A percentile compares a stretch with the other conserved stretches of the same genome.
Evolutionary conservation across 2,888 invertebrate genomes (phyloP).

Genomic region (Siphlonurus alternatus): DNA sequence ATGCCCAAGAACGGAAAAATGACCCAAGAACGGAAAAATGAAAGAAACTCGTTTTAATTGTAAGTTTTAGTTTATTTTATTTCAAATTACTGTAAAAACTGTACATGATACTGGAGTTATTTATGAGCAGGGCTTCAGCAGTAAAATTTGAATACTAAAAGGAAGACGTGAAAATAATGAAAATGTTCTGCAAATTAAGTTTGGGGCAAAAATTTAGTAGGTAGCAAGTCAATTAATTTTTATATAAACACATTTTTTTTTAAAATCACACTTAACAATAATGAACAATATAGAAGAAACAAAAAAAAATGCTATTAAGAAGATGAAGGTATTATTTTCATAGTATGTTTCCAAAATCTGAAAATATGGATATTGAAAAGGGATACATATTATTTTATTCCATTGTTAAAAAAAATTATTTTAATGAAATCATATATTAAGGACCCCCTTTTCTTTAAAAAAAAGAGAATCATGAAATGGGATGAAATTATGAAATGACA

Average conservation of each 20-base stretch:
- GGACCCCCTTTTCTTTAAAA: too few relatives aligned
- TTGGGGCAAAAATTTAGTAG: background rate
- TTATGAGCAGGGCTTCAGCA: background rate
- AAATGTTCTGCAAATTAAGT: background rate
- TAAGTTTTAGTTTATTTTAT: background rate
- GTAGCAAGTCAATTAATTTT: background rate
- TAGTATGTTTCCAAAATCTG: too few relatives aligned
- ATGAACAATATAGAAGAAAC: too few relatives aligned
- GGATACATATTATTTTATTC: background rate
- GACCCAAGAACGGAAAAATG: too few relatives aligned
- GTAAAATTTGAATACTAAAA: background rate
- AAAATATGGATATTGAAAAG: background rate
- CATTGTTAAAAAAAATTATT: background rate
- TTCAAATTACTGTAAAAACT: conserved; percentile 1
- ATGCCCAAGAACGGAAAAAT: too few relatives aligned
- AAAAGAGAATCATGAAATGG: background rate
- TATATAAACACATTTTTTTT: too few relatives aligned
- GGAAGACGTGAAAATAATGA: background rate
- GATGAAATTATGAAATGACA: background rate
- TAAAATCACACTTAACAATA: too few relatives aligned
- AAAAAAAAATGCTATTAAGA: too few relatives aligned
- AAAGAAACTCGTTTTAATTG: too few relatives aligned
- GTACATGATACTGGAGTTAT: background rate
- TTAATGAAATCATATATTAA: background rate
- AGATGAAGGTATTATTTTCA: too few relatives aligned